These are phyloP conservation scores for Lepidocyrtinus sp. DNA, from an alignment of 2,888 invertebrate genomes.

Conservation along the genomic window DNA sequence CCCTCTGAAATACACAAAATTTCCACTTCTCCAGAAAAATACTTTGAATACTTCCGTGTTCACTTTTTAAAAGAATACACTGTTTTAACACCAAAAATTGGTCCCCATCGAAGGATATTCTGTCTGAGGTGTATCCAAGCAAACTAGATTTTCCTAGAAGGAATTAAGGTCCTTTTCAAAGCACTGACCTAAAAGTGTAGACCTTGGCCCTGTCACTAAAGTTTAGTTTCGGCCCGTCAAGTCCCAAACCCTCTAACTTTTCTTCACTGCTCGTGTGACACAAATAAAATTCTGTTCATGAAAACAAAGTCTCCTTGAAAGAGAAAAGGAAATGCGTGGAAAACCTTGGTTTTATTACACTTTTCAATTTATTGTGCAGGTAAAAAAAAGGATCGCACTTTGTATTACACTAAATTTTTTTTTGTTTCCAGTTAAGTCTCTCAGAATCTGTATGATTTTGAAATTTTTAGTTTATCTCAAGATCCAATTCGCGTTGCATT, in stretches of 20 bases:
- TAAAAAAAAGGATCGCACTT: not conserved
- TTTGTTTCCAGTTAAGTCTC: not conserved
- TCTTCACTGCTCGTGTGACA: not conserved
- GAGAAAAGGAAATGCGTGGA: not conserved
- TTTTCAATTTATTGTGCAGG: not conserved
- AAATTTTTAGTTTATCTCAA: not conserved
- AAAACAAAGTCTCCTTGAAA: conserved; percentile 9
- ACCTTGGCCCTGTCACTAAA: not conserved
- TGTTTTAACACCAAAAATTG: not conserved
- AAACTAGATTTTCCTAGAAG: conserved; percentile 29
- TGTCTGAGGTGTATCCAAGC: no score
- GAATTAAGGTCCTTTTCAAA: conserved; percentile 13
- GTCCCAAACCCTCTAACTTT: not conserved
- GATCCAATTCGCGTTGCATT: not conserved
- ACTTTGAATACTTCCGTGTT: conserved; percentile 31
- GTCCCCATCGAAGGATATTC: not conserved
- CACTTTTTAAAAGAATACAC: conserved; percentile 27
- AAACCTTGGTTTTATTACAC: not conserved
- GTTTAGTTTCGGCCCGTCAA: not conserved
- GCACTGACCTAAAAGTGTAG: conserved; percentile 1
- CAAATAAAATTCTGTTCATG: conserved; percentile 4
- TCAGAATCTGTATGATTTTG: not conserved
- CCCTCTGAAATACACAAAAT: not conserved
- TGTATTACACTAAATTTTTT: not conserved
- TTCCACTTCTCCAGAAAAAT: not conserved